Evolutionary conservation across 2,888 invertebrate genomes (phyloP), one percentile per base, ranked within the genome.

Genomic region (Poecilus cupreus): DNA sequence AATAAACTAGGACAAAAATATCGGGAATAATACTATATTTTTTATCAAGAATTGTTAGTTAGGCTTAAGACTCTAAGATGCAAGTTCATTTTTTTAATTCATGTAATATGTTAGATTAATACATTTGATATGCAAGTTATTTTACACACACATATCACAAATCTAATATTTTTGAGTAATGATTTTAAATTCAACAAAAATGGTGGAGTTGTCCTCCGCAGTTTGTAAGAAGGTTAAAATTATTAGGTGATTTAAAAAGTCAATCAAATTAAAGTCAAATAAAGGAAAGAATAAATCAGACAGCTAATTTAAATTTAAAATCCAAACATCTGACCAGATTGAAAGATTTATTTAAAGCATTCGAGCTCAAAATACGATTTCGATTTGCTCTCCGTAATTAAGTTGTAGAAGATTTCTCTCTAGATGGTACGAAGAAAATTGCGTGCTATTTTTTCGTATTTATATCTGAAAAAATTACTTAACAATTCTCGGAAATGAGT

Each of bases 261-360:
- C 43, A 13, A 43, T 43, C 32, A 13, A 54, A 54, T 54, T 54
- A 54, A 54, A 54, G 20, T 54, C 20, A 20, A 54, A 54, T 20
- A 54, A 54, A 20, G 5, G 20, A 54, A 54, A 20, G 5, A 54
- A 22, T 54, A 22, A 4, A 49, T 54, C 54, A 22, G 18, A n/a
- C 18, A 54, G 20, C 22, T 22, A 54, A 54, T 54, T 54, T 54
- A 54, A 54, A 54, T 54, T 22, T 54, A 54, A 43, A 43, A 43
- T 43, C 43, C n/a, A 43, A 43, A 43, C 43, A 43, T 43, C 10
- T 43, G 11, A n/a, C 11, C 3, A 8, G 13, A 60, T 60, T 60
- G 60, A 60, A 24, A 60, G 60, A 26, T 60, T 26, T 60, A 60
- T 54, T 54, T 60, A 60, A 60, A 60, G n/a, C 24, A 54, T 32